Evolutionary conservation across 2,113 vertebrate genomes (phyloP).

Genomic region (Geococcyx californianus): DNA sequence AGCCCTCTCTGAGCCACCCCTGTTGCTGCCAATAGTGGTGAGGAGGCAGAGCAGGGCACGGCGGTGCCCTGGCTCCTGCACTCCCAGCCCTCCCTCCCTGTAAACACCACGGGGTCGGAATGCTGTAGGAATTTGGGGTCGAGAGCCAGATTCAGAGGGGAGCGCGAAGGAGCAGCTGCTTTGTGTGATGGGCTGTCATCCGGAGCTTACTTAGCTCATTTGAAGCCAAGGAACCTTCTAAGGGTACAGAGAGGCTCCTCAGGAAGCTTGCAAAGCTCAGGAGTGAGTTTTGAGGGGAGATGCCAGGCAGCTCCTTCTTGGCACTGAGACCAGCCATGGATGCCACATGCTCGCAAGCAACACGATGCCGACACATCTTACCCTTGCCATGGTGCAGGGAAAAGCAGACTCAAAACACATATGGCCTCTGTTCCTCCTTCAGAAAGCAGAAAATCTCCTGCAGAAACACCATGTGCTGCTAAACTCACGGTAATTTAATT

Average conservation of each 20-base stretch:
- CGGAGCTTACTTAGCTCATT: not conserved
- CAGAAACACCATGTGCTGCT: not conserved
- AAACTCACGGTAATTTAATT: not conserved
- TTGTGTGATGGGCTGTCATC: not conserved
- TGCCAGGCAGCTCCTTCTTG: not conserved
- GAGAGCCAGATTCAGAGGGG: not conserved
- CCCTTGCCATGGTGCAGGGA: not conserved
- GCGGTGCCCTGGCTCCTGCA: not conserved
- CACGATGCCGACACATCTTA: not conserved
- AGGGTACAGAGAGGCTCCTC: not conserved
- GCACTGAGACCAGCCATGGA: not conserved
- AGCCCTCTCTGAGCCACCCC: not conserved
- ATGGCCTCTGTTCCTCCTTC: not conserved
- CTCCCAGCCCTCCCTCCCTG: not conserved
- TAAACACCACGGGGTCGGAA: not conserved
- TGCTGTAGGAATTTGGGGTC: conserved; percentile 1
- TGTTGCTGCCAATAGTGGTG: not conserved
- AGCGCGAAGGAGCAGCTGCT: conserved; percentile 39
- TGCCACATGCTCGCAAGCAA: not conserved
- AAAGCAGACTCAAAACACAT: not conserved
- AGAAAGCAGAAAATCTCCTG: not conserved
- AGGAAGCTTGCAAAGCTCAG: not conserved
- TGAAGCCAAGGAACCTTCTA: conserved; percentile 18
- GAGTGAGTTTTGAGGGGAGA: not conserved
- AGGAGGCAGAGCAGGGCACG: not conserved